A percentile compares a stretch with the other conserved stretches of the same genome.
phyloP scores from a whole-genome alignment of 2,888 invertebrate species.

The Eretmocerus hayati region DNA sequence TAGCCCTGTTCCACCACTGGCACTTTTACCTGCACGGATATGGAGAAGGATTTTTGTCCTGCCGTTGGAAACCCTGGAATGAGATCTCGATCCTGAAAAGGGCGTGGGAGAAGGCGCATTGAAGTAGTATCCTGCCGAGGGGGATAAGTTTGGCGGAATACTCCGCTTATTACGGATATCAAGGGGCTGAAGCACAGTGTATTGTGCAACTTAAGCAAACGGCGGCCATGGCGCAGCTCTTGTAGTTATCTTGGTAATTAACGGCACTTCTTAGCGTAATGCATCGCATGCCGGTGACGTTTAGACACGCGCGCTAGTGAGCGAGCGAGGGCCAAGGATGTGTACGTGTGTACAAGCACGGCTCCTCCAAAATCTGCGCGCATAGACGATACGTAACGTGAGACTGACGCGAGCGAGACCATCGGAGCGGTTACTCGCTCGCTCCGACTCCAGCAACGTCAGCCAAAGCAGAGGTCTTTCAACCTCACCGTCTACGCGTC shows the following conservation, averaged over 20 bases:
- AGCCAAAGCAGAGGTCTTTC: too few relatives aligned
- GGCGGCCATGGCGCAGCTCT: constrained; percentile 7
- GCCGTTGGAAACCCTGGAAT: too few relatives aligned
- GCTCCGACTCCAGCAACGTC: not conserved
- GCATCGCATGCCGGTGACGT: constrained; percentile 38
- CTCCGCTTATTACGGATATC: too few relatives aligned
- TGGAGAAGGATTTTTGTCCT: too few relatives aligned
- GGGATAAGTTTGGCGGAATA: too few relatives aligned
- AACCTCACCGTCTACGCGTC: too few relatives aligned
- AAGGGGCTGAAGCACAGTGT: too few relatives aligned
- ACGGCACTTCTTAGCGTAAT: constrained; percentile 46
- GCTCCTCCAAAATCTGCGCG: constrained; percentile 33
- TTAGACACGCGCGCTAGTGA: constrained; percentile 35
- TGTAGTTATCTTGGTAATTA: constrained; percentile 47
- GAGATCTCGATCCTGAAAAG: too few relatives aligned
- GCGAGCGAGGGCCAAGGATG: not conserved
- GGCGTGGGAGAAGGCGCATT: too few relatives aligned
- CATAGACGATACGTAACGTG: constrained; percentile 41
- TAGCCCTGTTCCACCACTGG: too few relatives aligned
- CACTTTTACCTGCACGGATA: too few relatives aligned
- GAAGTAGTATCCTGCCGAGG: too few relatives aligned
- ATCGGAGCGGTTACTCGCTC: not conserved
- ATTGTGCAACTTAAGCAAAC: constrained; percentile 15
- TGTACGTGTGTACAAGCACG: constrained; percentile 32
- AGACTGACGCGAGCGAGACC: constrained; percentile 29